Evolutionary conservation across 2,888 invertebrate species (phyloP).

Genomic region (Tenthredo mesomela): DNA sequence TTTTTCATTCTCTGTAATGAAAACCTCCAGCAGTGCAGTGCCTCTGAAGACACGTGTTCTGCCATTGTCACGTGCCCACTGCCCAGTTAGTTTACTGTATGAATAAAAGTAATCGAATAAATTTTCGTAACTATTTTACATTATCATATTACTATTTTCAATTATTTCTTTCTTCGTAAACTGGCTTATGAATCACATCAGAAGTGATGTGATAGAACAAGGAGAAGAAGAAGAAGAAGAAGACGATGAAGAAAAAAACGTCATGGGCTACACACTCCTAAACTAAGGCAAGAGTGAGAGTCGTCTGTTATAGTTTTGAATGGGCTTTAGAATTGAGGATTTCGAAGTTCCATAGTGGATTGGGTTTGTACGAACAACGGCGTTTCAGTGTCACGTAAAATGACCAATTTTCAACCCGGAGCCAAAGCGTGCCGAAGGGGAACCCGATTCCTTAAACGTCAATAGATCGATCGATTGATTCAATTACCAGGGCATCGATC

Average conservation of each 20-base stretch:
- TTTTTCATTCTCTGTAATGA: not conserved
- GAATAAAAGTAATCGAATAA: not conserved
- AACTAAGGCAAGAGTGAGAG: slow-evolving; percentile 4
- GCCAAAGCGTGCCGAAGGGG: not conserved
- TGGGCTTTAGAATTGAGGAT: slow-evolving; percentile 8
- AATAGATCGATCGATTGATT: slow-evolving; percentile 50
- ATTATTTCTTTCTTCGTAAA: not conserved
- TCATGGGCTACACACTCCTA: not conserved
- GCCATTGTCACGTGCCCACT: not conserved
- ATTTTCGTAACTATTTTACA: not conserved
- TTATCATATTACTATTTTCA: not conserved
- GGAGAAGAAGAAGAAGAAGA: not conserved
- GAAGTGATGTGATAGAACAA: not conserved
- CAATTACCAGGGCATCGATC: slow-evolving; percentile 42
- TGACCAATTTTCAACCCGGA: slow-evolving; percentile 39
- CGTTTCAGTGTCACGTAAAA: slow-evolving; percentile 27
- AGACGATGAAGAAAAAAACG: not conserved
- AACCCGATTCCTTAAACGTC: slow-evolving; percentile 36
- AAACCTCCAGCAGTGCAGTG: not conserved
- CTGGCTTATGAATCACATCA: not conserved
- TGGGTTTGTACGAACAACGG: not conserved
- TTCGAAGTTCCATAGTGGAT: not conserved
- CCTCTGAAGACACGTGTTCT: not conserved
- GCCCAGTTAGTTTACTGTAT: not conserved
- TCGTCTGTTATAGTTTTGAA: not conserved